Conservation (phyloP, 1,140 invertebrate species). For the Andrena cerasifolii region DNA sequence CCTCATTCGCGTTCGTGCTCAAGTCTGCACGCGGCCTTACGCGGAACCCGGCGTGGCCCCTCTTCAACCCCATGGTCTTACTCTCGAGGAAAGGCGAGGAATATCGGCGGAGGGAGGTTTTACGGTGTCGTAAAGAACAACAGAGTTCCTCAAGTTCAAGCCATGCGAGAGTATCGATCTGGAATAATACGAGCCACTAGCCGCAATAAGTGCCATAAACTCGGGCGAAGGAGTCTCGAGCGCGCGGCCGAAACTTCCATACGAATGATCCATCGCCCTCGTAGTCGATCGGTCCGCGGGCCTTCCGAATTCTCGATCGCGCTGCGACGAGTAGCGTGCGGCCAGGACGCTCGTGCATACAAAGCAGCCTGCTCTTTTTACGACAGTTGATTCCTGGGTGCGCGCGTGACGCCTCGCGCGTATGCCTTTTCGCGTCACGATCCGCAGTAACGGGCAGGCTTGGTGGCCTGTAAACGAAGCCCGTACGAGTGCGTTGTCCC, state of each 20-base stretch:
- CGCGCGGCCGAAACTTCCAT: not conserved
- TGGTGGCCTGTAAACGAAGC: constrained; percentile 19
- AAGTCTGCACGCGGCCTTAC: no score
- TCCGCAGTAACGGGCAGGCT: constrained; percentile 37
- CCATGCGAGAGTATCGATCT: no score
- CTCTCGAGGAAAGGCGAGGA: no score
- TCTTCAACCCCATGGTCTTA: no score
- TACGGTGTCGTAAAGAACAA: no score
- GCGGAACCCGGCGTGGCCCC: no score
- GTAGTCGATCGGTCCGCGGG: not conserved
- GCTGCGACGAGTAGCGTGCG: not conserved
- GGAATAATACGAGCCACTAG: no score
- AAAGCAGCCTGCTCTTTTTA: constrained; percentile 40
- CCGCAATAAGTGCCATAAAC: not conserved
- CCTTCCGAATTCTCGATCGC: constrained; percentile 22
- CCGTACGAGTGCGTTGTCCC: not conserved
- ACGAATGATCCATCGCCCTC: not conserved
- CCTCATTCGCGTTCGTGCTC: no score
- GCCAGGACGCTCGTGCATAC: constrained; percentile 17
- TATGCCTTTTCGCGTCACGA: constrained; percentile 31
- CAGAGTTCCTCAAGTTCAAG: no score
- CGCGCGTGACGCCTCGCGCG: constrained; percentile 12
- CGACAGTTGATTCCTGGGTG: not conserved
- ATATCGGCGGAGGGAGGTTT: no score
- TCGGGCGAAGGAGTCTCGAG: not conserved